Base-by-base conservation (phyloP, 1,140 invertebrate species). In the Drosophila busckii region DNA sequence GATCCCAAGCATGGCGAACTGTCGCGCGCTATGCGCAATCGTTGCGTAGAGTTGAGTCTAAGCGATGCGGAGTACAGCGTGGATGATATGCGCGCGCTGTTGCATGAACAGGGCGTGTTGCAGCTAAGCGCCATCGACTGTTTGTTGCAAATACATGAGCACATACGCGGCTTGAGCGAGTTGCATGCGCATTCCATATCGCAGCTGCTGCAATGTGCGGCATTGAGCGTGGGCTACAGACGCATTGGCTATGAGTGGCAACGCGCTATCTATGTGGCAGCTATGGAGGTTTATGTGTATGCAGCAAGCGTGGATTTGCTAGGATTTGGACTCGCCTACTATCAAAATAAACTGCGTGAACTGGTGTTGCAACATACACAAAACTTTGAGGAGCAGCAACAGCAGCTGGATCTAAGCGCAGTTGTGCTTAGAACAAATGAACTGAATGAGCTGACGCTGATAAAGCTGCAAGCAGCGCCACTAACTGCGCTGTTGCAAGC, bases 21-120 rank as follows among this genome's bases (percentile, higher is more conserved):
- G 49, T 99, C 98, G 2, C 91, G 97, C 80, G 98, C 98, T 0
- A 99, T 99, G 98, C 91, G 97, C 53, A 99, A 99, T 86, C 90
- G 98, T 85, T 97, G 97, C 2, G 91, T 99, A 0, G 98, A 99
- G 89, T 94, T 99, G 61, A 10, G 4, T n/a, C 56, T 20, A 60
- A 60, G 86, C 3, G 70, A 88, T 6, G 80, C 87, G n/a, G n/a
- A n/a, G n/a, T 86, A 88, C 35, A 84, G 70, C n/a, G 9, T 58
- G 13, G 53, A 87, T 12, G 93, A 93, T 76, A 65, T 90, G 42
- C 87, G 88, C 31, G 90, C 91, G 3, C 76, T 93, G 41, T 82
- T 93, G 1, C 78, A 87, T 35, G 76, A 87, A 6, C 70, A 87
- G 23, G 92, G 92, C 2, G 64, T 93, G 4, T 38, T 67, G 12